Conservation (phyloP, 2,888 invertebrate genomes). For the Therioaphis trifolii region DNA sequence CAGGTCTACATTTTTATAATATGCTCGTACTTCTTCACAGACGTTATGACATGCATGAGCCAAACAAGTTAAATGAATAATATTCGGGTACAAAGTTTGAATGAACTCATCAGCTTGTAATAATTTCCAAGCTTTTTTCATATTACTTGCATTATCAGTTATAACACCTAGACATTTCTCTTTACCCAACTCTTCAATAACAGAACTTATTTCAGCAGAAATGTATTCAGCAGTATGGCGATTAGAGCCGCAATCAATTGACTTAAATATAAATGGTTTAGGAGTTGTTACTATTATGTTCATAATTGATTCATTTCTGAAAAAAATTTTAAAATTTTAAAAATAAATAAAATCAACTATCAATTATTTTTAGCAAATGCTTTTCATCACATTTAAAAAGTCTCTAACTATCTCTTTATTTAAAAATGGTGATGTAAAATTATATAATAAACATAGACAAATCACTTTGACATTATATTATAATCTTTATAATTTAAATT, state of each 20-base stretch:
- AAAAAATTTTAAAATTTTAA: no score
- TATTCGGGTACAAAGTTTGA: no score
- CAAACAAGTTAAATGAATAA: no score
- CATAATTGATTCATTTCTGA: no score
- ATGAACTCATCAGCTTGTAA: constrained; percentile 41
- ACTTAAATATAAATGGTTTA: constrained; percentile 63
- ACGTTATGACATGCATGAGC: no score
- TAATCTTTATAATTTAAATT: background rate
- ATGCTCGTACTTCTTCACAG: no score
- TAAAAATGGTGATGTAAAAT: constrained; percentile 1
- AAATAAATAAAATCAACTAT: no score
- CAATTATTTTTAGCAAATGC: no score
- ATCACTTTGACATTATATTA: background rate
- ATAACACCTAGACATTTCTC: constrained; percentile 62
- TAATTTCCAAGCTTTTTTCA: constrained; percentile 59
- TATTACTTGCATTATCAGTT: constrained; percentile 64
- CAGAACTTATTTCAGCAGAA: constrained; percentile 53
- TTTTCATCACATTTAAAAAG: no score
- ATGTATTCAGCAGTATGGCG: constrained; percentile 62
- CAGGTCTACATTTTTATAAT: no score
- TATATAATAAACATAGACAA: background rate
- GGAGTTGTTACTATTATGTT: constrained; percentile 35
- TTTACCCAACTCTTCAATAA: constrained; percentile 61
- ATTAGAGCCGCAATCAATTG: constrained; percentile 53
- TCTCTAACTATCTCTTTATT: background rate